A percentile compares a stretch with the other conserved stretches of the same genome.
Evolutionary conservation across 2,797 vertebrate genomes (phyloP).

Genomic region (Amazona ochrocephala): DNA sequence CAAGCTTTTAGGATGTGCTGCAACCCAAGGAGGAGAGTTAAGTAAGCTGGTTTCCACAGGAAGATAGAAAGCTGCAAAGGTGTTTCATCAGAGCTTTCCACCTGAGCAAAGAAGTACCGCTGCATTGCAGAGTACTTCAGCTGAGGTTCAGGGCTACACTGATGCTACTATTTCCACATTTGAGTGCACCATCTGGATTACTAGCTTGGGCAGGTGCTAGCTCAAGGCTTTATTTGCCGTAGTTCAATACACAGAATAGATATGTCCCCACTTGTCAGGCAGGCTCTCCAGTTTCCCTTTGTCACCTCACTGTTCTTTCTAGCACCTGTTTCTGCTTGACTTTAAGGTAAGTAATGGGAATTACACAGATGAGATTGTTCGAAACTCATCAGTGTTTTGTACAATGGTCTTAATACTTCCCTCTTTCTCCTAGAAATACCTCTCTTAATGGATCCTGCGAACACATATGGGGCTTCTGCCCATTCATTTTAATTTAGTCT

Average conservation of each 20-base stretch:
- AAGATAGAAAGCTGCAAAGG: not conserved
- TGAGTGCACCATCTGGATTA: slow-evolving; percentile 47
- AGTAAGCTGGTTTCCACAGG: not conserved
- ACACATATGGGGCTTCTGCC: slow-evolving; percentile 57
- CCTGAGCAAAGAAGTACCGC: not conserved
- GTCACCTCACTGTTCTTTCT: not conserved
- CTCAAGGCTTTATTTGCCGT: slow-evolving; percentile 43
- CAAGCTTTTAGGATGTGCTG: not conserved
- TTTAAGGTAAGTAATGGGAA: slow-evolving; percentile 36
- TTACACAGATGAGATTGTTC: slow-evolving; percentile 2
- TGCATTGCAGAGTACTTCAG: not conserved
- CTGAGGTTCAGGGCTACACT: not conserved
- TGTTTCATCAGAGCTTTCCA: not conserved
- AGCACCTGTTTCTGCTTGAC: slow-evolving; percentile 56
- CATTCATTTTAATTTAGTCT: slow-evolving; percentile 59
- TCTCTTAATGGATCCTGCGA: not conserved
- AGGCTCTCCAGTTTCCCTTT: slow-evolving; percentile 1
- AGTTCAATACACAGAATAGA: slow-evolving; percentile 14
- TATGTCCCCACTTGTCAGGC: not conserved
- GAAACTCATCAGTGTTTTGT: slow-evolving; percentile 36
- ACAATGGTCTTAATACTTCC: slow-evolving; percentile 21
- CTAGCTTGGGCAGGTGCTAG: slow-evolving; percentile 42
- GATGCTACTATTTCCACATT: not conserved
- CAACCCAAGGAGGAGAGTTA: not conserved
- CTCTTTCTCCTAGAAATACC: slow-evolving; percentile 50